Percentiles rank a stretch among this genome's conserved stretches.
phyloP scores from a whole-genome alignment of 2,888 invertebrate genomes.

The Chamaedrilus cognettii region DNA sequence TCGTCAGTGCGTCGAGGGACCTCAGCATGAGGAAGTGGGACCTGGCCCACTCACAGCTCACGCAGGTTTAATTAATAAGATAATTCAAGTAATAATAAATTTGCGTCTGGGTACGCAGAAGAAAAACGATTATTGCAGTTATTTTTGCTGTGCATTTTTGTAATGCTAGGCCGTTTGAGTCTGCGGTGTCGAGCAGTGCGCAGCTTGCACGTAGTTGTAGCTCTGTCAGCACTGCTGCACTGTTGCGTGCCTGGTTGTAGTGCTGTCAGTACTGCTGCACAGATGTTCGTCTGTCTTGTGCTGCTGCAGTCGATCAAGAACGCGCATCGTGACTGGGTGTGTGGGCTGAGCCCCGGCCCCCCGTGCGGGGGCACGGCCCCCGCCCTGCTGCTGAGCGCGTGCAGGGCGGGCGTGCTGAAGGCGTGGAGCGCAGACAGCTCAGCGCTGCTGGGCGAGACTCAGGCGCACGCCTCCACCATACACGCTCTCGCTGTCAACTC shows the following conservation, averaged over 20 bases:
- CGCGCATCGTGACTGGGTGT: constrained; percentile 87
- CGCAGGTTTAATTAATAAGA: constrained; percentile 59
- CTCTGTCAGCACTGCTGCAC: no score
- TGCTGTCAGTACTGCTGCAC: not conserved
- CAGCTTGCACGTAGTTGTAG: no score
- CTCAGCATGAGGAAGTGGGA: constrained; percentile 86
- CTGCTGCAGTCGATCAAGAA: constrained; percentile 70
- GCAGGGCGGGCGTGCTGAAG: constrained; percentile 76
- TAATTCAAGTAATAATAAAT: no score
- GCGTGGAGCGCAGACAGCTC: constrained; percentile 76
- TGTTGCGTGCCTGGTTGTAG: no score
- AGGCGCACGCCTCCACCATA: constrained; percentile 70
- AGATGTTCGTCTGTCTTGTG: not conserved
- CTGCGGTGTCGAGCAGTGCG: no score
- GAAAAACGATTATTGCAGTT: no score
- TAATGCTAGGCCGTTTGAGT: no score
- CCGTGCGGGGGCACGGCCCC: constrained; percentile 62
- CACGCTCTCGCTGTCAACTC: constrained; percentile 71
- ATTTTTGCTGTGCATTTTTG: no score
- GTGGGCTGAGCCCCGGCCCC: constrained; percentile 69
- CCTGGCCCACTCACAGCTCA: constrained; percentile 60
- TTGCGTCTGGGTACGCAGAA: no score
- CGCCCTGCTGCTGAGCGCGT: constrained; percentile 70
- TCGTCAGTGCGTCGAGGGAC: constrained; percentile 84
- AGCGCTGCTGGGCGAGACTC: constrained; percentile 68